Percentiles rank a stretch among this genome's conserved stretches.
These are phyloP conservation scores for Varanus komodoensis DNA, from an alignment of 2,113 vertebrate genomes.

Conservation along the genomic window DNA sequence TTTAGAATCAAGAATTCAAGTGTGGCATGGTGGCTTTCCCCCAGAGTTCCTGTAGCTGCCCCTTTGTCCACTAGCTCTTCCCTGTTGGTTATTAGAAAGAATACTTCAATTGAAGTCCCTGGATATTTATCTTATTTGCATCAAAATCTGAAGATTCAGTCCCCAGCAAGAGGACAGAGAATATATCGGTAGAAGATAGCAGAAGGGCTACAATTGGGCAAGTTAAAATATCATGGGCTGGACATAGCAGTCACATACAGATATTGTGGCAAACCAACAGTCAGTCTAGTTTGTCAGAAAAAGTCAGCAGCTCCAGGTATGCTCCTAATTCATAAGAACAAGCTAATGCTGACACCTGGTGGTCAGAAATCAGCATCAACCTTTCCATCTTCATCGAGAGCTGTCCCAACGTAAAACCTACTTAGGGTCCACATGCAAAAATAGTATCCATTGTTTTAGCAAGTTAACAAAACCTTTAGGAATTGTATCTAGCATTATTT, in stretches of 20 bases:
- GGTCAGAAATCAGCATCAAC: background rate
- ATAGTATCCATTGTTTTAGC: background rate
- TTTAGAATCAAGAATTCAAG: too few species aligned
- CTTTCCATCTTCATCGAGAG: background rate
- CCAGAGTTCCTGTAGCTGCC: too few species aligned
- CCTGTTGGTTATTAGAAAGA: background rate
- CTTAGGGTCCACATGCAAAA: background rate
- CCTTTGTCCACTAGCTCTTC: too few species aligned
- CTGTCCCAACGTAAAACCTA: background rate
- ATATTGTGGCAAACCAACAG: background rate
- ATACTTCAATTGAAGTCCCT: background rate
- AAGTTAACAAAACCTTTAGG: background rate
- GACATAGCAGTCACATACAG: too few species aligned
- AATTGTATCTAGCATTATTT: background rate
- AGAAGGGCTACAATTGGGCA: background rate
- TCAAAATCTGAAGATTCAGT: background rate
- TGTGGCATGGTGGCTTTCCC: too few species aligned
- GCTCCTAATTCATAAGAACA: background rate
- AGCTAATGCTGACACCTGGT: constrained; percentile 16
- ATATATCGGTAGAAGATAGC: background rate
- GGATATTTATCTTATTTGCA: background rate
- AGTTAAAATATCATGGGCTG: background rate
- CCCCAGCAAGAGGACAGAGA: too few species aligned
- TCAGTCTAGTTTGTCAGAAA: background rate
- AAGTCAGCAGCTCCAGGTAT: background rate